Base-by-base conservation (phyloP, 2,888 invertebrate species). In the Plusia festucae region DNA sequence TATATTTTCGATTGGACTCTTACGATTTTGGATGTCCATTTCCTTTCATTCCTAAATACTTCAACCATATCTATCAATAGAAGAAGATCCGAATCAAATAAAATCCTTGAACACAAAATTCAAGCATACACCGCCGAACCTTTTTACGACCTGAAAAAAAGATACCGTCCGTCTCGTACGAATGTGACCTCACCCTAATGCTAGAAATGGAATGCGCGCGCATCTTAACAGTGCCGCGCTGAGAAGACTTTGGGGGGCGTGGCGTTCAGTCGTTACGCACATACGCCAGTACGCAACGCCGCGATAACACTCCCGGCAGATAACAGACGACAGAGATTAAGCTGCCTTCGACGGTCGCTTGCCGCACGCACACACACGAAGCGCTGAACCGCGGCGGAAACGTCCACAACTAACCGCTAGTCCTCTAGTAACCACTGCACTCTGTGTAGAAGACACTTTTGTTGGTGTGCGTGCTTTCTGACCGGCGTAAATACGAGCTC, bases 241-340 rank as follows among this genome's bases (percentile, higher is more conserved):
- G 82, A 79, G 86, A 90, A 92, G 91, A 91, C 84, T 85, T 82
- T 79, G 87, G 93, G 92, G 87, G 94, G 93, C 91, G 93, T 93
- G 93, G 92, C 85, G 79, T 73, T 76, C 82, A 78, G 86, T 86
- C 85, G 90, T 90, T 91, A 93, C 93, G 93, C 92, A 94, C 91
- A 84, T 84, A 88, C 88, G 84, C 87, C 84, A 90, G 82, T 83
- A 87, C 92, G 91, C 92, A 93, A 88, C 88, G 81, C 80, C 76
- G 78, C 88, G 91, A 92, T 91, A 91, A 90, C 86, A 87, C 74
- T 85, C 78, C 78, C 72, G 81, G 20, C 68, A 61, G 73, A 89
- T 67, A 68, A 60, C 61, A 66, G 52, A 44, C 53, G 44, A 32
- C 63, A 20, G 54, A 57, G 65, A 65, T 53, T 34, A 34, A 40